Evolutionary conservation across 2,888 invertebrate genomes (phyloP).

Genomic region (Philopedon plagiatum): DNA sequence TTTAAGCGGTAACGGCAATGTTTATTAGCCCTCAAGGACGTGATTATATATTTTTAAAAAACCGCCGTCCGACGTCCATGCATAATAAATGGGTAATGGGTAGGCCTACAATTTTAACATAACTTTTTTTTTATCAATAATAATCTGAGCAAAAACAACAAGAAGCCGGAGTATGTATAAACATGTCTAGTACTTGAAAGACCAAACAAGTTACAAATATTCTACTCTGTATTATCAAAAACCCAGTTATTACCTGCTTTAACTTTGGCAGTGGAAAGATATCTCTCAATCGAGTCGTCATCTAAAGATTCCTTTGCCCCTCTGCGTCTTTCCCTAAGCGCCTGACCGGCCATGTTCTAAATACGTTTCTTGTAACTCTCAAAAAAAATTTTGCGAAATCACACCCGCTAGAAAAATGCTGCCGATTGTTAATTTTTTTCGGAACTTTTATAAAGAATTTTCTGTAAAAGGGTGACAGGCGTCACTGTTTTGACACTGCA

Average conservation of each 20-base stretch:
- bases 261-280: conserved; percentile 55
- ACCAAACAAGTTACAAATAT: no score
- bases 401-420: not conserved
- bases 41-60: not conserved
- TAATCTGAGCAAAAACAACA: no score
- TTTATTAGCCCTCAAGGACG: not conserved
- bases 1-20: not conserved
- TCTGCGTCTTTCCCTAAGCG: conserved; percentile 71
- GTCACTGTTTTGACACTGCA: conserved; percentile 11
- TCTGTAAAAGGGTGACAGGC: conserved; percentile 2
- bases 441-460: not conserved
- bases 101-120: no score
- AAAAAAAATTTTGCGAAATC: conserved; percentile 20
- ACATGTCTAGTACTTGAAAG: no score
- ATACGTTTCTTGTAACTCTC: conserved; percentile 21
- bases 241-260: conserved; percentile 53
- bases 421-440: not conserved
- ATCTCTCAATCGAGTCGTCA: conserved; percentile 55
- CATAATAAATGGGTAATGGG: not conserved
- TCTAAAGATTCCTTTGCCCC: conserved; percentile 64
- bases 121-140: no score
- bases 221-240: no score
- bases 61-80: not conserved
- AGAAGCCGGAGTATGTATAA: no score
- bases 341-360: conserved; percentile 46